Evolutionary conservation across 1,140 invertebrate species (phyloP).

Genomic region (Micrasema longulum): DNA sequence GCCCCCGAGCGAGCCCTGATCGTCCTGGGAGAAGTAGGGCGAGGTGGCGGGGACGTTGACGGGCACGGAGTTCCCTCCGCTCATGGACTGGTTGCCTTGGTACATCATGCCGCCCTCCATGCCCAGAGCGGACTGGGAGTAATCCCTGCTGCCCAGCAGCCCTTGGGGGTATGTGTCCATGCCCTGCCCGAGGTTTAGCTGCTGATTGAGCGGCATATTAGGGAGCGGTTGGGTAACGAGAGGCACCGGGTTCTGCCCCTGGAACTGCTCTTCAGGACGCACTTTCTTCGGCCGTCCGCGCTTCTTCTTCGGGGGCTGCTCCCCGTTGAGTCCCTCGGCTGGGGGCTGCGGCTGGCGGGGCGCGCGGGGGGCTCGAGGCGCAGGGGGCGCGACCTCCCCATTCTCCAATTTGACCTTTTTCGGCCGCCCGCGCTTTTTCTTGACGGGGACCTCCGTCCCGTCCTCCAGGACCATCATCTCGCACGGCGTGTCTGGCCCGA

Average conservation of each 20-base stretch:
- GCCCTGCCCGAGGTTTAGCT: background rate
- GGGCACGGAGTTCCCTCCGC: constrained; percentile 27
- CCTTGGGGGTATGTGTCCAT: constrained; percentile 25
- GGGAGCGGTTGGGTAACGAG: constrained; percentile 8
- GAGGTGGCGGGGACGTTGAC: constrained; percentile 48
- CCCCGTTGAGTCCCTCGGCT: constrained; percentile 58
- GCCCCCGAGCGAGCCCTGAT: constrained; percentile 46
- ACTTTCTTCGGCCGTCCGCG: constrained; percentile 88
- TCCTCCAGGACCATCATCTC: constrained; percentile 69
- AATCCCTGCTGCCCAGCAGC: constrained; percentile 44
- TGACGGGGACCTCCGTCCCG: constrained; percentile 76
- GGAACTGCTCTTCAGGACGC: constrained; percentile 70
- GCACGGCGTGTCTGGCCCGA: constrained; percentile 64
- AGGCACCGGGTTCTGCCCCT: constrained; percentile 59
- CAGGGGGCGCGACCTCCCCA: constrained; percentile 71
- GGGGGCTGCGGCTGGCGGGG: constrained; percentile 59
- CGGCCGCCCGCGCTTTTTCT: constrained; percentile 88
- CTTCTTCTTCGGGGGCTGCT: constrained; percentile 82
- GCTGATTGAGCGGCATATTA: constrained; percentile 38
- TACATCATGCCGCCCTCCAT: constrained; percentile 46
- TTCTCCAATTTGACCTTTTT: constrained; percentile 86
- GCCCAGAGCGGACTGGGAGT: constrained; percentile 31
- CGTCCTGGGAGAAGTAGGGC: constrained; percentile 47
- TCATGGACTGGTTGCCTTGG: constrained; percentile 27
- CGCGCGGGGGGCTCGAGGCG: constrained; percentile 70